Evolutionary conservation across 2,113 vertebrate genomes (phyloP).

Genomic region (Callithrix jacchus): DNA sequence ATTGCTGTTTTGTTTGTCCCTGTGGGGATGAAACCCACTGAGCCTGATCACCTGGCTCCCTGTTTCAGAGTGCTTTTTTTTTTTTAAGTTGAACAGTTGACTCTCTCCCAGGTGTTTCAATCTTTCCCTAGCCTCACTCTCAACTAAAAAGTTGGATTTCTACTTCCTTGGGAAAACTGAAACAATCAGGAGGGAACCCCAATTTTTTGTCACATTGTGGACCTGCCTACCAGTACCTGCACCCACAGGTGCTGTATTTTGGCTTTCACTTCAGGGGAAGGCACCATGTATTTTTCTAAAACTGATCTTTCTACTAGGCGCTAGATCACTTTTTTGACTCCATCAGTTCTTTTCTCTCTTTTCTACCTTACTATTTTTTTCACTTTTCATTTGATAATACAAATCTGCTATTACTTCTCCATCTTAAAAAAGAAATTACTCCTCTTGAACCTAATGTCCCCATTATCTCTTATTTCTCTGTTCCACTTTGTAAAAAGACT

Average conservation of each 20-base stretch:
- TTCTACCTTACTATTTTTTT: background rate
- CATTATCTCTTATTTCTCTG: background rate
- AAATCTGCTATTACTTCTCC: background rate
- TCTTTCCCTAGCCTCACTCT: background rate
- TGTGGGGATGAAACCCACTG: too few species aligned
- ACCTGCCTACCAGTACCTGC: too few species aligned
- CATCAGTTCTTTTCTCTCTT: background rate
- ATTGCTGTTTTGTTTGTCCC: too few species aligned
- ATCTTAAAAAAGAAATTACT: background rate
- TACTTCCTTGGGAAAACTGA: background rate
- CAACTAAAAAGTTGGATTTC: background rate
- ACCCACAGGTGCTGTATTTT: background rate
- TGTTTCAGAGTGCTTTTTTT: too few species aligned
- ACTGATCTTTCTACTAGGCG: too few species aligned
- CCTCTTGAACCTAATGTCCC: background rate
- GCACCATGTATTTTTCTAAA: background rate
- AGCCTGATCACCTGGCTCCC: too few species aligned
- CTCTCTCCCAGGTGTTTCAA: too few species aligned
- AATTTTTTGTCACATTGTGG: fast-evolving
- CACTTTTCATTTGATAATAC: background rate
- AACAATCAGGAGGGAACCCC: background rate
- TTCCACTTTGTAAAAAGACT: background rate
- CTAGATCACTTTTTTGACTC: too few species aligned
- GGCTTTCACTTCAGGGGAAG: background rate
- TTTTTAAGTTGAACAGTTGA: too few species aligned